A percentile compares a stretch with the other conserved stretches of the same genome.
Conservation (phyloP, 2,888 invertebrate species). For the Quadriops clusia region DNA sequence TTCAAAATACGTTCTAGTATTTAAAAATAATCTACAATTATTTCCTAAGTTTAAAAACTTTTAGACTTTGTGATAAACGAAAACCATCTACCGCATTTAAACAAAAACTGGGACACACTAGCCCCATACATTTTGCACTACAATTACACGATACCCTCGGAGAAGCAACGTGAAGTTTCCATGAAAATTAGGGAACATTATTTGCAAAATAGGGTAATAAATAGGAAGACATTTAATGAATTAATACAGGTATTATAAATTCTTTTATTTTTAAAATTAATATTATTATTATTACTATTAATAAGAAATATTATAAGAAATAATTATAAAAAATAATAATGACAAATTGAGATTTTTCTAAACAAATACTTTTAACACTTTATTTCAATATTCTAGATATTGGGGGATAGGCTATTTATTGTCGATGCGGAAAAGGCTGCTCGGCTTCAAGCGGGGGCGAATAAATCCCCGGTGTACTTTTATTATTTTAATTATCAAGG, state of each 20-base stretch:
- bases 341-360: background rate
- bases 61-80: slow-evolving; percentile 27
- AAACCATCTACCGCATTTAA: slow-evolving; percentile 33
- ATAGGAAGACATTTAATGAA: slow-evolving; percentile 13
- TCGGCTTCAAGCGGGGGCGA: slow-evolving; percentile 41
- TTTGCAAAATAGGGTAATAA: slow-evolving; percentile 40
- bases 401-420: slow-evolving; percentile 49
- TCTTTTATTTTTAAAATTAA: background rate
- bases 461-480: slow-evolving; percentile 45
- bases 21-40: slow-evolving; percentile 1
- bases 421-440: slow-evolving; percentile 45
- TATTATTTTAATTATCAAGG: slow-evolving; percentile 28
- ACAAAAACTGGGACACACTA: slow-evolving; percentile 47
- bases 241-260: slow-evolving; percentile 16
- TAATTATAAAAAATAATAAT: no score
- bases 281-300: no score
- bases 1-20: background rate
- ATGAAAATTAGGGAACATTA: slow-evolving; percentile 45
- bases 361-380: background rate
- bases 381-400: slow-evolving; percentile 33
- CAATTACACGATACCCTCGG: slow-evolving; percentile 44
- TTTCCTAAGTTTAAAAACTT: slow-evolving; percentile 3
- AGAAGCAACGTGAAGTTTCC: slow-evolving; percentile 38
- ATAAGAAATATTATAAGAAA: no score
- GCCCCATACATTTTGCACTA: slow-evolving; percentile 51